Conservation (phyloP, 2,113 vertebrate species). For the Onychorhynchus coronatus region DNA sequence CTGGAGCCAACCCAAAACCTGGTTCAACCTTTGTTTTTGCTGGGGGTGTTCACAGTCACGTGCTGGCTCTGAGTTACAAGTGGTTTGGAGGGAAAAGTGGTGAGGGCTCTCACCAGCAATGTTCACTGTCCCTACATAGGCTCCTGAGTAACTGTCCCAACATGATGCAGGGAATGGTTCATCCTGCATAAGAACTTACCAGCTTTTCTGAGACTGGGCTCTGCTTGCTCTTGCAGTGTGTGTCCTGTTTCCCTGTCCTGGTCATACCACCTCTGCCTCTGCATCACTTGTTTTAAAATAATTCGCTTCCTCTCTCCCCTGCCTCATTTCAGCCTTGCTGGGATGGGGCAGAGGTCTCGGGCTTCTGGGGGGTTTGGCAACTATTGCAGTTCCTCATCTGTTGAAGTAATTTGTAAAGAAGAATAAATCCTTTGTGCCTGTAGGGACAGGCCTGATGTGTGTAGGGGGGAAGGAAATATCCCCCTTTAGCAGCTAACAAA, state of each 20-base stretch:
- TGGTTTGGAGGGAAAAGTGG: background rate
- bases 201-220: background rate
- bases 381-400: background rate
- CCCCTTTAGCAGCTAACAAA: background rate
- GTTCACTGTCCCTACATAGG: background rate
- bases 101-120: background rate
- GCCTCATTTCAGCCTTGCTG: background rate
- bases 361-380: background rate
- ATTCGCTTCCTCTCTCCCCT: background rate
- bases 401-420: constrained; percentile 40
- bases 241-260: background rate
- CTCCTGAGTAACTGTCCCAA: background rate
- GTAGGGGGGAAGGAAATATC: background rate
- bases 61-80: background rate
- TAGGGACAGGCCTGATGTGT: background rate
- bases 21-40: background rate
- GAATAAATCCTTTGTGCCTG: constrained; percentile 45
- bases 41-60: background rate
- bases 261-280: background rate
- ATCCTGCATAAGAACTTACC: background rate
- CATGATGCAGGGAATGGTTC: background rate
- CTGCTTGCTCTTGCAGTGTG: background rate
- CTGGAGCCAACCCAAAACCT: background rate
- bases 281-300: background rate
- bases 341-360: constrained; percentile 12